These are phyloP conservation scores for Perca flavescens DNA, from an alignment of 2,113 vertebrate genomes.

Conservation along the genomic window DNA sequence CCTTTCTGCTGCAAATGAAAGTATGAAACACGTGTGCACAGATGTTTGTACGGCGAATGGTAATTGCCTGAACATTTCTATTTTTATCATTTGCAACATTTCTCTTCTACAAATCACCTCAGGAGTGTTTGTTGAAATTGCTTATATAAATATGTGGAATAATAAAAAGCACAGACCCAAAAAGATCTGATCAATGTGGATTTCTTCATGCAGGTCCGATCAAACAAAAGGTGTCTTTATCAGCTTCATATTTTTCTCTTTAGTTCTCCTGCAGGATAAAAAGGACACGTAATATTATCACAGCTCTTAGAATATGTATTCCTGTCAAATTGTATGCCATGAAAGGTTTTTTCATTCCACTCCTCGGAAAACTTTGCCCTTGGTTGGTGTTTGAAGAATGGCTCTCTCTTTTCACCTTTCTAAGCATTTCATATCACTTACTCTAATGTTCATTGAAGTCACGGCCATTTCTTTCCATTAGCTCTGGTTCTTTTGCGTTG, in stretches of 20 bases:
- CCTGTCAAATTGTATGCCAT: conserved; percentile 7
- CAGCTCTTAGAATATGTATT: conserved; percentile 43
- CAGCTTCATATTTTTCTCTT: background rate
- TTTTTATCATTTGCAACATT: conserved; percentile 18
- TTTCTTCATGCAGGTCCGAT: background rate
- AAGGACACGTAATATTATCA: conserved; percentile 17
- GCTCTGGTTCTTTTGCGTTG: background rate
- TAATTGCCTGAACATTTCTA: conserved; percentile 30
- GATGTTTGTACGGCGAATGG: conserved; percentile 18
- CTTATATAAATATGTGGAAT: background rate
- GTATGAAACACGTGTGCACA: background rate
- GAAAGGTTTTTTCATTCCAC: conserved; percentile 36
- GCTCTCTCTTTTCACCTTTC: conserved; percentile 32
- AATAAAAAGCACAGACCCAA: too few relatives aligned
- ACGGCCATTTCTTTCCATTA: conserved; percentile 20
- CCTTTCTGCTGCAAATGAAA: conserved; percentile 44
- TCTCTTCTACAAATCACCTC: conserved; percentile 3
- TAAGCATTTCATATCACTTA: conserved; percentile 47
- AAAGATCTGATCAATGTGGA: background rate
- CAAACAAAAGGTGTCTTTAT: background rate
- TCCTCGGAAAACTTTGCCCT: conserved; percentile 30
- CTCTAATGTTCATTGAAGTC: conserved; percentile 19
- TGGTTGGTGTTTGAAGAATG: conserved; percentile 16
- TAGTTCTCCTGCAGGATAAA: background rate
- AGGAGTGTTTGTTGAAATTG: conserved; percentile 8